phyloP scores from a whole-genome alignment of 2,113 vertebrate species.

The Trogon melanurus region DNA sequence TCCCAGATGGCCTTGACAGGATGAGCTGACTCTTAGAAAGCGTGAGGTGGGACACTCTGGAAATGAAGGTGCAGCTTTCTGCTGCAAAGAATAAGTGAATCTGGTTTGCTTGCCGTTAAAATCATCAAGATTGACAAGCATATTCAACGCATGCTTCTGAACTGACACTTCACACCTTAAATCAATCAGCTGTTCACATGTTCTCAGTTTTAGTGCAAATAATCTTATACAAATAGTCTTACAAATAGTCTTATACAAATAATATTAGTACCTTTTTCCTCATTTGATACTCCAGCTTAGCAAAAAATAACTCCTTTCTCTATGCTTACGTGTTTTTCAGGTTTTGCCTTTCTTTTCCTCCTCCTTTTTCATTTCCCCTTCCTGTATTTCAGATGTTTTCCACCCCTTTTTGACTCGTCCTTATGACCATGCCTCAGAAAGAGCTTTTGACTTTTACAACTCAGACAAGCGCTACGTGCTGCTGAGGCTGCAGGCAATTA shows the following conservation, averaged over 20 bases:
- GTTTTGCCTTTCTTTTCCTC: background rate
- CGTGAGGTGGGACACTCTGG: background rate
- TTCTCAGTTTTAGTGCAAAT: background rate
- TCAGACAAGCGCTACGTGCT: background rate
- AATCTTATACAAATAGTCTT: background rate
- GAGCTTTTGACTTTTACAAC: background rate
- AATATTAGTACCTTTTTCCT: background rate
- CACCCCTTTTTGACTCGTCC: background rate
- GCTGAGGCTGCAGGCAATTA: background rate
- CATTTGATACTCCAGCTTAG: background rate
- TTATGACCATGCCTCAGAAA: background rate
- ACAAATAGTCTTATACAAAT: background rate
- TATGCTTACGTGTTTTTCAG: accelerated
- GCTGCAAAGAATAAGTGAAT: background rate
- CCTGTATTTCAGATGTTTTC: background rate
- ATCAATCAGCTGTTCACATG: background rate
- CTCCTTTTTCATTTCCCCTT: background rate
- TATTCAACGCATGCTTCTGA: background rate
- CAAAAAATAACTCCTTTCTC: background rate
- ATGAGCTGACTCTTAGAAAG: background rate
- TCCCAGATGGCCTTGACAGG: background rate
- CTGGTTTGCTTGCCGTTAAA: background rate
- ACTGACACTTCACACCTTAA: background rate
- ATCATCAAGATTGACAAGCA: background rate
- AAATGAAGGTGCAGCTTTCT: background rate